These are phyloP conservation scores for Andrena hattorfiana DNA, from an alignment of 2,888 invertebrate genomes.

Conservation along the genomic window DNA sequence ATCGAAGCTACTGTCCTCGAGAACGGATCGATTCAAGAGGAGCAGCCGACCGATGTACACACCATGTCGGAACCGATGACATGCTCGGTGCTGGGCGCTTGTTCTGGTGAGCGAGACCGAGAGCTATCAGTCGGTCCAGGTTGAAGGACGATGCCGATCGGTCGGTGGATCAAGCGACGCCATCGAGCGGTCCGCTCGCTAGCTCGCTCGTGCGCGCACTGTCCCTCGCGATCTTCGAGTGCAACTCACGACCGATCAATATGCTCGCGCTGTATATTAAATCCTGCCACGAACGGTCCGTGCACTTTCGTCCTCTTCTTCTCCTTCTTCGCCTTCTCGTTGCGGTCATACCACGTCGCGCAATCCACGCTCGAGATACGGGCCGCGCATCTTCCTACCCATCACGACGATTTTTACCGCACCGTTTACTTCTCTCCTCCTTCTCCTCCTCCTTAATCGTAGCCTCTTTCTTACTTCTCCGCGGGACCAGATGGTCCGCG, in stretches of 20 bases:
- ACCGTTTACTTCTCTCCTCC: not conserved
- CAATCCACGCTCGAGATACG: not conserved
- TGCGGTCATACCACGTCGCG: conserved; percentile 40
- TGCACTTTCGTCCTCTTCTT: conserved; percentile 13
- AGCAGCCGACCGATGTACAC: no score
- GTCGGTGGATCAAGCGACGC: conserved; percentile 15
- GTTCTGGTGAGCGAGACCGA: not conserved
- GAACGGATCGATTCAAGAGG: no score
- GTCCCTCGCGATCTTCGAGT: not conserved
- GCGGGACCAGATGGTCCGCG: not conserved
- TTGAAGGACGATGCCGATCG: not conserved
- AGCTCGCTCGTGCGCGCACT: not conserved
- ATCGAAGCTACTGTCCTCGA: no score
- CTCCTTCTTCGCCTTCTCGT: conserved; percentile 26
- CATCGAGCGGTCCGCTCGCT: conserved; percentile 26
- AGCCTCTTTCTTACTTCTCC: not conserved
- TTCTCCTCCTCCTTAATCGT: not conserved
- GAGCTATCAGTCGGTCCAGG: not conserved
- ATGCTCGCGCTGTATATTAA: not conserved
- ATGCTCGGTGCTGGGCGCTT: no score
- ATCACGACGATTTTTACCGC: not conserved
- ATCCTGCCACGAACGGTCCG: not conserved
- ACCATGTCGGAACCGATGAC: no score
- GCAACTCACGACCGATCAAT: not conserved
- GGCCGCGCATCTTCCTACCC: not conserved